phyloP scores from a whole-genome alignment of 2,888 invertebrate species.

The Callyntrura guangdongensis region DNA sequence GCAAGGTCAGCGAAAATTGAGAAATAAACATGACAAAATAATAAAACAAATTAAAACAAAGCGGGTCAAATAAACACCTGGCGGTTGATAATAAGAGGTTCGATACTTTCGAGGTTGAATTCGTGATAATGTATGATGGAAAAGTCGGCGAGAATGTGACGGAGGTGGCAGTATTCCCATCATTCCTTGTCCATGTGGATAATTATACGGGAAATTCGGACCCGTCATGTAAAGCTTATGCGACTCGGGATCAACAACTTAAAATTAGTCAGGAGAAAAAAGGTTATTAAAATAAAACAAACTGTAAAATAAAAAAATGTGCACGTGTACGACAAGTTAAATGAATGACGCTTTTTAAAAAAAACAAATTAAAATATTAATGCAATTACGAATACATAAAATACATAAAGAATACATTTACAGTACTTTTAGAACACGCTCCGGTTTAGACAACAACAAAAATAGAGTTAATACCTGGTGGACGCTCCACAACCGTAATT shows the following conservation, averaged over 20 bases:
- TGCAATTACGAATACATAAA: not conserved
- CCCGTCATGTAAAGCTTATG: slow-evolving; percentile 83
- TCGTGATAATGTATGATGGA: slow-evolving; percentile 83
- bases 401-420: not conserved
- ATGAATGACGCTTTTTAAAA: too few relatives aligned
- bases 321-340: not conserved
- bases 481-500: slow-evolving; percentile 93
- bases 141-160: slow-evolving; percentile 82
- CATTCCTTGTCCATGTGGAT: slow-evolving; percentile 78
- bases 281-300: slow-evolving; percentile 79
- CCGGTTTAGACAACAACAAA: too few relatives aligned
- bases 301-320: slow-evolving; percentile 56
- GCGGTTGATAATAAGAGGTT: slow-evolving; percentile 82
- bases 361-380: slow-evolving; percentile 43
- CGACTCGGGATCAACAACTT: slow-evolving; percentile 84
- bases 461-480: slow-evolving; percentile 89
- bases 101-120: slow-evolving; percentile 84
- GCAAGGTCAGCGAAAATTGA: not conserved
- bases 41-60: slow-evolving; percentile 68
- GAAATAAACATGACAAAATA: too few relatives aligned
- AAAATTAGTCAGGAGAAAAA: slow-evolving; percentile 77
- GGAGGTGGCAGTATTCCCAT: slow-evolving; percentile 82
- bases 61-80: slow-evolving; percentile 81
- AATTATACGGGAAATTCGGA: slow-evolving; percentile 81
- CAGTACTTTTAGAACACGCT: too few relatives aligned